Evolutionary conservation across 2,113 vertebrate species (phyloP), one percentile per base, ranked within the genome.

Genomic region (Aramus guarauna): DNA sequence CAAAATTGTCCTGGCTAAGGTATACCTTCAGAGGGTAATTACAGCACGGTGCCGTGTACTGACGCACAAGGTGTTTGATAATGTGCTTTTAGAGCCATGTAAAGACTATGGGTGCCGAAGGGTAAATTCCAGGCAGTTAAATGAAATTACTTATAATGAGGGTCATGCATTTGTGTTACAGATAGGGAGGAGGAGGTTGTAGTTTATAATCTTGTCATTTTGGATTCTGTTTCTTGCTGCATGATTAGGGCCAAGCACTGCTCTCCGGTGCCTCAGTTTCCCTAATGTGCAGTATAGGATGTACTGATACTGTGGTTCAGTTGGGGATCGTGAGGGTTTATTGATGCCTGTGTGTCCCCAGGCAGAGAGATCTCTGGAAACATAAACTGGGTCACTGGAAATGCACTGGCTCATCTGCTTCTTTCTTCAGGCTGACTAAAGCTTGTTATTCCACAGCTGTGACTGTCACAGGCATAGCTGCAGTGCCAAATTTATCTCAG

Each of bases 51-150:
- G 39, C 59, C 62, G 39, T 43, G 39, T n/a, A 63, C 43, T 59
- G 56, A 21, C 58, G 39, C 23, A 36, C 58, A 45, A 9, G 64
- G 52, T 43, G 26, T 47, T 92, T 71, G 56, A 32, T 50, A 39
- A 37, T 18, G 15, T 60, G 53, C 66, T 82, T 64, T 59, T 39
- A 56, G 56, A 75, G 50, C 32, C 48, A 7, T 19, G 2, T 19
- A 50, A 75, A 36, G 52, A 26, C 34, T 39, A 7, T 2, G 4
- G 0, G 0, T 72, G 66, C 71, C 5, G 1, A 29, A 2, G 5
- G 36, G 63, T 56, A 55, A 88, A 85, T 88, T 90, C 63, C 19
- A 48, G 32, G 53, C 36, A 22, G 9, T 50, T 76, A 60, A 76
- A 68, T 60, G 26, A 60, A 90, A 66, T 58, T 30, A 23, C 11